Percentiles rank a stretch among this genome's conserved stretches.
phyloP scores from a whole-genome alignment of 2,797 vertebrate genomes.

The Acanthurus leucopareius region DNA sequence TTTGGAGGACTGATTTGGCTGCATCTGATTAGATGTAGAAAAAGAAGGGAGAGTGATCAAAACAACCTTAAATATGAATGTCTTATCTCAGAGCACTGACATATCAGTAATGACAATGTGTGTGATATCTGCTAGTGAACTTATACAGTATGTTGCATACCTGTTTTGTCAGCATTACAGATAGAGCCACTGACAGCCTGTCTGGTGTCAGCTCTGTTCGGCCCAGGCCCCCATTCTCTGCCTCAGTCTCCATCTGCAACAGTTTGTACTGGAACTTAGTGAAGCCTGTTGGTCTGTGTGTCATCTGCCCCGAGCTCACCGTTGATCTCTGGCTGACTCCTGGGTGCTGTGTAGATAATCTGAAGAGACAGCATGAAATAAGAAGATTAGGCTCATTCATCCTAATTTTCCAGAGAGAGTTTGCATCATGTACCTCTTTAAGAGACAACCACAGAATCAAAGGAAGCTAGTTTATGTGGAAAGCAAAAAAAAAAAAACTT shows the following conservation, averaged over 20 bases:
- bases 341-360: slow-evolving; percentile 11
- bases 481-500: neutral
- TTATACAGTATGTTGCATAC: slow-evolving; percentile 71
- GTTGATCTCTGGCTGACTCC: slow-evolving; percentile 4
- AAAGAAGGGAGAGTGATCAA: neutral
- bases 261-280: slow-evolving; percentile 83
- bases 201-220: slow-evolving; percentile 89
- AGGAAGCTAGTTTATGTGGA: neutral
- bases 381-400: neutral
- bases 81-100: too few species aligned
- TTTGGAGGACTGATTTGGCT: slow-evolving; percentile 16
- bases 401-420: too few species aligned
- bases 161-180: slow-evolving; percentile 90
- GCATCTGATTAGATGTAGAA: slow-evolving; percentile 51
- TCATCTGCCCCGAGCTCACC: neutral
- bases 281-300: slow-evolving; percentile 22
- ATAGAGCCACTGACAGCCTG: slow-evolving; percentile 89
- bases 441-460: neutral
- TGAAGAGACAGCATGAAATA: slow-evolving; percentile 27
- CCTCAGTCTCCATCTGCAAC: slow-evolving; percentile 88
- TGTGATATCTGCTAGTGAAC: too few species aligned
- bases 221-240: slow-evolving; percentile 86
- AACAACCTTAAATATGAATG: neutral
- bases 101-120: too few species aligned
- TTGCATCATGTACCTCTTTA: neutral